Percentiles rank a stretch among this genome's conserved stretches.
Conservation (phyloP, 2,888 invertebrate species). For the Phasia obesa region DNA sequence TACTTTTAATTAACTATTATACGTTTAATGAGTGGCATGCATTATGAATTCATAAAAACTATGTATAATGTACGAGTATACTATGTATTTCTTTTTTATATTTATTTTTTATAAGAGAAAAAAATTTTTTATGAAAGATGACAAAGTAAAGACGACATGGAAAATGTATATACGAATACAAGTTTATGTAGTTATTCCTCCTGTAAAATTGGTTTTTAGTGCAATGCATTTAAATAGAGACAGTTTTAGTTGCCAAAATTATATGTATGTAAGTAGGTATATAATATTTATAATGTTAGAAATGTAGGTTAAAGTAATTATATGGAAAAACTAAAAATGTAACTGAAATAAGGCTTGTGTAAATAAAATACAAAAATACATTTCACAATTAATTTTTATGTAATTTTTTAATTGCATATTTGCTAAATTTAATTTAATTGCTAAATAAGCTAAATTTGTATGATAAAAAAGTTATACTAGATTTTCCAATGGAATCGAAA, state of each 20-base stretch:
- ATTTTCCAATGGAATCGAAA: too few relatives aligned
- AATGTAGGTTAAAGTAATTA: constrained; percentile 50
- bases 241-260: constrained; percentile 7
- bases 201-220: constrained; percentile 9
- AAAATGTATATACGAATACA: neutral
- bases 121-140: constrained; percentile 51
- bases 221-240: constrained; percentile 21
- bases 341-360: neutral
- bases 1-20: constrained; percentile 69
- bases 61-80: neutral
- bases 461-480: too few relatives aligned
- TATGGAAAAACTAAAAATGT: neutral
- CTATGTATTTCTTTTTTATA: neutral
- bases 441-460: too few relatives aligned
- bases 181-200: neutral
- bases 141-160: constrained; percentile 37
- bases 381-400: too few relatives aligned
- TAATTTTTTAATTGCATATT: too few relatives aligned
- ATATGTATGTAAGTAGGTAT: neutral
- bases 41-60: constrained; percentile 68
- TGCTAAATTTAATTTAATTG: too few relatives aligned
- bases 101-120: neutral
- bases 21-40: constrained; percentile 68
- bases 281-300: neutral
- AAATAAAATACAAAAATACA: too few relatives aligned